Base-by-base conservation (phyloP, 2,888 invertebrate genomes). In the Chloroclysta siterata region DNA sequence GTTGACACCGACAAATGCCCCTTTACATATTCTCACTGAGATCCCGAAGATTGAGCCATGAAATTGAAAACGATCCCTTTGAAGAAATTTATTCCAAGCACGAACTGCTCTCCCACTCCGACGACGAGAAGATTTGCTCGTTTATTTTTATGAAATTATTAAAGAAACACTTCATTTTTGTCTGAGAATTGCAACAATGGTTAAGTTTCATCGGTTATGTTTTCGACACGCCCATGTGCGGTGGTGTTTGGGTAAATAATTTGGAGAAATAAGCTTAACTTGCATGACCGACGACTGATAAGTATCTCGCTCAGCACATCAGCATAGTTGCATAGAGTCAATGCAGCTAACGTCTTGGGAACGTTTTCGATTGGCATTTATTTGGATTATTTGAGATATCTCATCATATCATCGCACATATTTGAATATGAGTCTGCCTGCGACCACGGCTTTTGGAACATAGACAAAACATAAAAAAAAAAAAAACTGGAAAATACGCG, bases 41-140 rank as follows among this genome's bases (percentile, higher is more conserved):
- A 89, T 91, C 85, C 89, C 89, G 87, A 90, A 91, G 91, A 93
- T 92, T 90, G 90, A 93, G 90, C 91, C 90, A 90, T 92, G 91
- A 90, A 93, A 91, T 90, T 91, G 92, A 91, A 93, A 92, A 92
- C 91, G 91, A 92, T 89, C 92, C 88, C 90, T 90, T 88, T 89
- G 88, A 87, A 89, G 89, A 90, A 92, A 93, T 93, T 91, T 91
- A 93, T 92, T 92, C 92, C 81, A 85, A 76, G 91, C 92, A 92
- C 92, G 92, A 90, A 89, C 90, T 87, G 86, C 86, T 88, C 87
- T 82, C 83, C 85, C 87, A 87, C 89, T 87, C 83, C 83, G 83
- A 80, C 82, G 84, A 84, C 81, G 88, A 89, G 87, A 85, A 90
- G 90, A 91, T 92, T 91, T 90, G 87, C 89, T 89, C 90, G 88